Percentiles rank a stretch among this genome's conserved stretches.
Conservation (phyloP, 2,888 invertebrate species). For the Drosophila meridionalis region DNA sequence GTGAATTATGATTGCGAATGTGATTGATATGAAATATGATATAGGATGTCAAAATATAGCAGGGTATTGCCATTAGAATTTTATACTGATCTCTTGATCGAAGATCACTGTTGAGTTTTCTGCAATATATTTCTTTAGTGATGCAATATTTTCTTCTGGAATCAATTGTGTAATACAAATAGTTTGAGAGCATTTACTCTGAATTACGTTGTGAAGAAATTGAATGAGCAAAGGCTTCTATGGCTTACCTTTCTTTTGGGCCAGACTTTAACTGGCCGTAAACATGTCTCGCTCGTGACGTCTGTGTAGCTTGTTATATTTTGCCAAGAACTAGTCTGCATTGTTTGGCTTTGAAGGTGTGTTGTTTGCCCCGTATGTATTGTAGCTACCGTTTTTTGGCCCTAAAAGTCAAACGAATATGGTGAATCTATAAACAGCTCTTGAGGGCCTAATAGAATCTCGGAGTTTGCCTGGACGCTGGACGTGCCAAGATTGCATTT, state of each 20-base stretch:
- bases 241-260: neutral
- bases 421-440: conserved; percentile 12
- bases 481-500: conserved; percentile 42
- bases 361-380: neutral
- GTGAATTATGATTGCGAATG: neutral
- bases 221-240: neutral
- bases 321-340: neutral
- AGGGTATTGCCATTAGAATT: neutral
- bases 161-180: neutral
- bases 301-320: conserved; percentile 9
- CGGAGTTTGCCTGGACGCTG: conserved; percentile 6
- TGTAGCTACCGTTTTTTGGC: conserved; percentile 26
- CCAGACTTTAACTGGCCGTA: neutral
- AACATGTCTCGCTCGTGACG: conserved; percentile 14
- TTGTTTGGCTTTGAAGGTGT: conserved; percentile 2
- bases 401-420: conserved; percentile 1
- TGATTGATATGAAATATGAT: neutral
- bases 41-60: neutral
- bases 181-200: neutral
- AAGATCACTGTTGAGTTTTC: neutral
- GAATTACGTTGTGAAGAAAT: neutral
- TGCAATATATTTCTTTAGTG: neutral
- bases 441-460: conserved; percentile 35
- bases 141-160: neutral
- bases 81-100: neutral